phyloP scores from a whole-genome alignment of 2,797 vertebrate species.

The Hyperoplus immaculatus region DNA sequence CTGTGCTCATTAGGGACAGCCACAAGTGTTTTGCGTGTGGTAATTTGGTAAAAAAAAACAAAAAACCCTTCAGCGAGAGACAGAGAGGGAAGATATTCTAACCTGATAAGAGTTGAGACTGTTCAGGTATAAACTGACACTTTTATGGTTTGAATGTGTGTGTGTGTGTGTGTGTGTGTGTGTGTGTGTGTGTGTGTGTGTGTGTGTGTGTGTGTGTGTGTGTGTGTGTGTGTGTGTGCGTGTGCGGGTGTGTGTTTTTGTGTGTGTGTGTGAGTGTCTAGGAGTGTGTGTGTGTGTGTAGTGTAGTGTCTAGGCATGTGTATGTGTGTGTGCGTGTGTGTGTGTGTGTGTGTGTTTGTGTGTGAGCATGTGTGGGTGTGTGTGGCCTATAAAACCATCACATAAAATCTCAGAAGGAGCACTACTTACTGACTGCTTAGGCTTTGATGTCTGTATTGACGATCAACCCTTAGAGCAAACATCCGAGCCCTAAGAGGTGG shows the following conservation, averaged over 20 bases:
- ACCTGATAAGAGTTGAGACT: slow-evolving; percentile 41
- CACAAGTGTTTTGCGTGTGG: slow-evolving; percentile 56
- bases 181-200: no score
- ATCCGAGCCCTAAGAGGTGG: background rate
- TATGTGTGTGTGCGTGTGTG: slow-evolving; percentile 1
- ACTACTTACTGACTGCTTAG: background rate
- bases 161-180: slow-evolving; percentile 8
- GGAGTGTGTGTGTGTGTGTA: slow-evolving; percentile 16
- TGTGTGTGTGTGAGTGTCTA: background rate
- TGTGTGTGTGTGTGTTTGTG: slow-evolving; percentile 15
- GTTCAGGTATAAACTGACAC: slow-evolving; percentile 44
- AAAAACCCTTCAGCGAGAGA: background rate
- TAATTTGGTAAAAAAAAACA: slow-evolving; percentile 20
- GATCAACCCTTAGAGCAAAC: slow-evolving; percentile 23
- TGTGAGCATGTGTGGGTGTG: background rate
- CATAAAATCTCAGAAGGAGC: slow-evolving; percentile 2
- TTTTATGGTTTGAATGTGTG: slow-evolving; percentile 34
- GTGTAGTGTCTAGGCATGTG: background rate
- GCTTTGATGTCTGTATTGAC: slow-evolving; percentile 34
- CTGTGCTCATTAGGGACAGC: slow-evolving; percentile 60
- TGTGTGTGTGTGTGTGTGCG: slow-evolving; percentile 15
- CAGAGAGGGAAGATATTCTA: slow-evolving; percentile 17
- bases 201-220: no score
- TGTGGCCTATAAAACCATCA: slow-evolving; percentile 25
- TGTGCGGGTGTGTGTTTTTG: background rate